Base-by-base conservation (phyloP, 2,113 vertebrate genomes). In the Siniperca chuatsi region DNA sequence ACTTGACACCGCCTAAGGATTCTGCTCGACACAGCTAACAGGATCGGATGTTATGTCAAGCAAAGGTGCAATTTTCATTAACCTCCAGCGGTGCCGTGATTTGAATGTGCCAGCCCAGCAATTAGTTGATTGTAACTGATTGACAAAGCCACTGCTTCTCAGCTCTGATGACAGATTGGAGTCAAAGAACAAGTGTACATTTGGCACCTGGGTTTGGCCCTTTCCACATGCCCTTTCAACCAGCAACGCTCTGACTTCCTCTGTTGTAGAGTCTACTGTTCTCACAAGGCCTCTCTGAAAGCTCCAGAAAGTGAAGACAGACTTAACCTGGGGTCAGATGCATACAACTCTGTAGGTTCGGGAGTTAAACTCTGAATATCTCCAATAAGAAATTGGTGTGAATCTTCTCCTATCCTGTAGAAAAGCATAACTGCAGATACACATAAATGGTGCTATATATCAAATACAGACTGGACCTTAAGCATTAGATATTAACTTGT, bases 41-140 rank as follows among this genome's bases (percentile, higher is more conserved):
- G 82, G 90, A 92, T 94, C 76, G 86, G 92, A 92, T 95, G 93
- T 93, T 91, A 89, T 92, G 93, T 94, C 93, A 94, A 86, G 86
- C 87, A 88, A 93, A 93, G 87, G 90, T 93, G 88, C 89, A 93
- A 94, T 95, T 95, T 95, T 93, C 94, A 95, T 96, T 96, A 94
- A 91, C 94, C 91, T 92, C 94, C 87, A 87, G 90, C 74, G 23
- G 90, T n/a, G 93, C 87, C 37, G 64, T 81, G 92, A 94, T 93
- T 94, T 91, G 76, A 94, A 92, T 86, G 84, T 84, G 87, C 91
- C 92, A 90, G 85, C 88, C 84, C 80, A 62, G 92, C 93, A 94
- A 95, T 95, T 95, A 95, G 86, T 90, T 94, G 94, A 94, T 93
- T 94, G 90, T 94, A 90, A 91, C 90, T 94, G 94, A 95, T 89